Evolutionary conservation across 2,797 vertebrate genomes (phyloP).

Genomic region (Eptatretus atami): DNA sequence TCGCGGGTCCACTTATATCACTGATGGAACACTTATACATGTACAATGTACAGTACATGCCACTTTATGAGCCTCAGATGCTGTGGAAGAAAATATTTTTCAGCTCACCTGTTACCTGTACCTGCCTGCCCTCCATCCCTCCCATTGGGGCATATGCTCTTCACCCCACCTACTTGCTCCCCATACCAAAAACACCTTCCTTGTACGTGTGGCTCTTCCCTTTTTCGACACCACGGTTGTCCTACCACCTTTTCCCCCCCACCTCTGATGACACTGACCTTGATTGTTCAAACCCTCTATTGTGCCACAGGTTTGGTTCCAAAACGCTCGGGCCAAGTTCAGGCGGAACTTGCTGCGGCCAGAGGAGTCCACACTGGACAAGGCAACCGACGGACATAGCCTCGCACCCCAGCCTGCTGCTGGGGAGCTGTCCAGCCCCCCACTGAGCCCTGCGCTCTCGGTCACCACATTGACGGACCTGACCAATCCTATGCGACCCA

Average conservation of each 20-base stretch:
- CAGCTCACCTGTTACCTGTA: neutral
- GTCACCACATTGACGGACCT: conserved; percentile 3
- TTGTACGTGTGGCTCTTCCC: too few species aligned
- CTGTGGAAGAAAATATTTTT: too few species aligned
- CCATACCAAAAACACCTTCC: neutral
- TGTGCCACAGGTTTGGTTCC: conserved; percentile 61
- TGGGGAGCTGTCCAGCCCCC: neutral
- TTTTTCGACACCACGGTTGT: neutral
- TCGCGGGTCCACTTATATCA: too few species aligned
- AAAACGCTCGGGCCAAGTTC: conserved; percentile 94
- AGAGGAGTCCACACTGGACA: conserved; percentile 80
- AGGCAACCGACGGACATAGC: conserved; percentile 34
- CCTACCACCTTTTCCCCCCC: neutral
- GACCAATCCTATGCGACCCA: conserved; percentile 3
- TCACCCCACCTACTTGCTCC: too few species aligned
- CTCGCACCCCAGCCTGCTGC: too few species aligned
- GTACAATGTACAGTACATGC: too few species aligned
- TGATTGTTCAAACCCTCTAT: neutral
- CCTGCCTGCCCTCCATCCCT: neutral
- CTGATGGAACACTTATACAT: too few species aligned
- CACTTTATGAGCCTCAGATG: too few species aligned
- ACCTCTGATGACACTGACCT: too few species aligned
- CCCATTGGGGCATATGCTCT: too few species aligned
- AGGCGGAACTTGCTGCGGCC: conserved; percentile 83
- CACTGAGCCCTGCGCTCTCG: conserved; percentile 5